Conservation (phyloP, 2,888 invertebrate genomes). For the Crepidodera aurea region DNA sequence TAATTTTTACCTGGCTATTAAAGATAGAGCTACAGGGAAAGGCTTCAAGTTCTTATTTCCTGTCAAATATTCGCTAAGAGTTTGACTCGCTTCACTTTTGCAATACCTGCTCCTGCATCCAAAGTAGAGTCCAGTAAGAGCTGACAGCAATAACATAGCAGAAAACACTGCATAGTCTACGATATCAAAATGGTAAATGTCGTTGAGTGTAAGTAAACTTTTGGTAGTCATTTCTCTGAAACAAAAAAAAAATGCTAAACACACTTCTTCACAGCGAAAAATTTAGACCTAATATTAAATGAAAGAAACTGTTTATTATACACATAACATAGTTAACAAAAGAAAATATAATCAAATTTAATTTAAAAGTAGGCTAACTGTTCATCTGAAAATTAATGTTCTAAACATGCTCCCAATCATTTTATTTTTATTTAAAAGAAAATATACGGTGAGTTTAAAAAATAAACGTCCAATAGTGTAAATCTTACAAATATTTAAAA, state of each 20-base stretch:
- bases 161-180: conserved; percentile 77
- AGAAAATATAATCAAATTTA: no score
- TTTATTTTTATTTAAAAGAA: no score
- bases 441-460: no score
- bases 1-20: conserved; percentile 76
- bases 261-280: no score
- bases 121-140: conserved; percentile 78
- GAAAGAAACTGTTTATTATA: no score
- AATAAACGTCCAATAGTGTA: no score
- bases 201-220: conserved; percentile 14
- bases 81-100: conserved; percentile 61
- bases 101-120: conserved; percentile 65
- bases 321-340: no score
- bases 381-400: no score
- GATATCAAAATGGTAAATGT: conserved; percentile 52
- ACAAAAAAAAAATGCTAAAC: conserved; percentile 7
- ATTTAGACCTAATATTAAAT: background rate
- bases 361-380: no score
- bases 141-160: conserved; percentile 74
- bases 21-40: conserved; percentile 86
- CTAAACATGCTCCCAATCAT: no score
- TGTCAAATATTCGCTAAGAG: conserved; percentile 74
- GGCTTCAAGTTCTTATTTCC: conserved; percentile 78
- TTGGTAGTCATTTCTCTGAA: conserved; percentile 29
- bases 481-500: no score